These are phyloP conservation scores for Strix uralensis DNA, from an alignment of 2,113 vertebrate species.

Conservation along the genomic window DNA sequence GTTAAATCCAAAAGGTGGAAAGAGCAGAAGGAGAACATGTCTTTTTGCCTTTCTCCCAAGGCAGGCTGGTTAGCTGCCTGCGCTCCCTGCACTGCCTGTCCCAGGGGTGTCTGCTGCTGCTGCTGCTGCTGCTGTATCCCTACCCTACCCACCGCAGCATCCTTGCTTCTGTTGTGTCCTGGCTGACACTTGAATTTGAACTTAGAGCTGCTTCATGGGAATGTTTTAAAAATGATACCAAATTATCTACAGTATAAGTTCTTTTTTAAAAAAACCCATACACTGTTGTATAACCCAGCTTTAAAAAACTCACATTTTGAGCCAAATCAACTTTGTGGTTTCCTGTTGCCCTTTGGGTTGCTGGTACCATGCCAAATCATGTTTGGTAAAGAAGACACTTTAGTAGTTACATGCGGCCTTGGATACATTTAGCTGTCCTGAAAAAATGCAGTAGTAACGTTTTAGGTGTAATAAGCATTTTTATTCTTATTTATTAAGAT, in stretches of 20 bases:
- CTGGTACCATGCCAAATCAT: background rate
- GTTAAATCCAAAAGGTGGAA: background rate
- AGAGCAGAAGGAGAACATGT: background rate
- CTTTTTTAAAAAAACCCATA: background rate
- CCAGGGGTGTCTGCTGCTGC: background rate
- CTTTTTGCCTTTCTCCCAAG: background rate
- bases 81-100: background rate
- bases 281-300: background rate
- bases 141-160: background rate
- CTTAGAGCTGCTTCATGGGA: background rate
- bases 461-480: background rate
- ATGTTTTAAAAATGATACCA: background rate
- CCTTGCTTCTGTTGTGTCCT: background rate
- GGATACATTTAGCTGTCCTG: background rate
- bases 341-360: conserved; percentile 33
- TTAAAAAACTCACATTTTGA: background rate
- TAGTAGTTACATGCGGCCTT: background rate
- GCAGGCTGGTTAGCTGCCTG: background rate
- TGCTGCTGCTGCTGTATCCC: background rate
- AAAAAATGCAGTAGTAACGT: background rate
- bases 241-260: background rate
- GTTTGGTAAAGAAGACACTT: conserved; percentile 2
- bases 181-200: background rate
- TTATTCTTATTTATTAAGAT: background rate
- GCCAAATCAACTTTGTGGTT: conserved; percentile 12